A percentile compares a stretch with the other conserved stretches of the same genome.
Evolutionary conservation across 2,888 invertebrate genomes (phyloP).

Genomic region (Cephalotes varians): DNA sequence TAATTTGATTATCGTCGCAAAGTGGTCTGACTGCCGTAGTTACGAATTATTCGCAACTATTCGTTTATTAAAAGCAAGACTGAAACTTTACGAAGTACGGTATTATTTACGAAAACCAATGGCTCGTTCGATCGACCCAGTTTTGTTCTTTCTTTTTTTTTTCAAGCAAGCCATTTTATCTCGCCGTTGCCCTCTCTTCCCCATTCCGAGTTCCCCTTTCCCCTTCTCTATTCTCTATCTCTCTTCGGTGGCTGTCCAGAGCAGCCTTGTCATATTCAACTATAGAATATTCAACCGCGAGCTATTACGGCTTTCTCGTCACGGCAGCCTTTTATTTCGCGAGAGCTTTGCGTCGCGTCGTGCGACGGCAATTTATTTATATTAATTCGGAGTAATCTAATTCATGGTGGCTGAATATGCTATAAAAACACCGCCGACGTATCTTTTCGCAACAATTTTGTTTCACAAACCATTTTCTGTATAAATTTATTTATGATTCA

Average conservation of each 20-base stretch:
- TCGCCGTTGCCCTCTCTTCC: constrained; percentile 17
- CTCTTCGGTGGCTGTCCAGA: constrained; percentile 31
- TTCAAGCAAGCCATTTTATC: constrained; percentile 50
- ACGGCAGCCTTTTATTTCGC: constrained; percentile 48
- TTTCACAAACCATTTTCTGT: constrained; percentile 11
- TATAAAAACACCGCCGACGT: constrained; percentile 28
- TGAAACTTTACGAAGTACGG: constrained; percentile 2
- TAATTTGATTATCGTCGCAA: constrained; percentile 67
- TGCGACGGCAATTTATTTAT: constrained; percentile 47
- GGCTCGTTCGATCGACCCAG: constrained; percentile 42
- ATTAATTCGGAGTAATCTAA: constrained; percentile 46
- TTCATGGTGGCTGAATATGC: constrained; percentile 12
- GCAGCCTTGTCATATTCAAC: constrained; percentile 52
- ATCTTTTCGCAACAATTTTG: constrained; percentile 15
- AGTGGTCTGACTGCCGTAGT: constrained; percentile 20
- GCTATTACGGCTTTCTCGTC: constrained; percentile 49
- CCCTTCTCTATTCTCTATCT: neutral
- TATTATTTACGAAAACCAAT: constrained; percentile 53
- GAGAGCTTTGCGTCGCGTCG: constrained; percentile 23
- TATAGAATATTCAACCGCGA: constrained; percentile 54
- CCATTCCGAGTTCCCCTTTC: neutral
- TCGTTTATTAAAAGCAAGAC: constrained; percentile 29
- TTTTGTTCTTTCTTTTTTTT: neutral
- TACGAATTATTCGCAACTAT: constrained; percentile 32
- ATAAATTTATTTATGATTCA: neutral